A percentile compares a stretch with the other conserved stretches of the same genome.
phyloP scores from a whole-genome alignment of 2,797 vertebrate species.

The Mormyrops boulengeri region DNA sequence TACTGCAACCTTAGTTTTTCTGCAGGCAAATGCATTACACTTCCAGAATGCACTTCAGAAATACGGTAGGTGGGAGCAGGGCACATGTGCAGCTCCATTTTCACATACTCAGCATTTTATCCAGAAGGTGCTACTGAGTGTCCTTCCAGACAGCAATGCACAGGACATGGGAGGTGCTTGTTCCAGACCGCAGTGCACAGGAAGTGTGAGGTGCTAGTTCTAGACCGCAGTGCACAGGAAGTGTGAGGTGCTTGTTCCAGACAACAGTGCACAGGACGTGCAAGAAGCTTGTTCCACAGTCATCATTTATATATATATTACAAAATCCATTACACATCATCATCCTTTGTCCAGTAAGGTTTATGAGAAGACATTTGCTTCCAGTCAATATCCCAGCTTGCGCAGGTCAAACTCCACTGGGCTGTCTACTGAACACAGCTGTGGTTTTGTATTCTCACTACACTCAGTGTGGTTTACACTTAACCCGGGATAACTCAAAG shows the following conservation, averaged over 20 bases:
- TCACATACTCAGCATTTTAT: neutral
- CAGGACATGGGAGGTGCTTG: neutral
- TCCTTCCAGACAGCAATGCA: neutral
- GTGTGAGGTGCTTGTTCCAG: neutral
- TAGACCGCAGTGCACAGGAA: neutral
- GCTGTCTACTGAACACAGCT: neutral
- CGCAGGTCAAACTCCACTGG: neutral
- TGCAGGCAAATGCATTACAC: neutral
- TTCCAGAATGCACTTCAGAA: neutral
- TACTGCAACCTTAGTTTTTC: neutral
- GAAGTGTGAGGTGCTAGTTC: neutral
- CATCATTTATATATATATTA: too few relatives aligned
- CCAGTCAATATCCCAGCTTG: neutral
- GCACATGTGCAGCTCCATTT: neutral
- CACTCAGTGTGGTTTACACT: neutral
- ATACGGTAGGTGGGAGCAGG: neutral
- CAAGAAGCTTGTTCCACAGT: too few relatives aligned
- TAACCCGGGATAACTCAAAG: neutral
- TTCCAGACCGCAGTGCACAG: neutral
- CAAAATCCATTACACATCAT: neutral
- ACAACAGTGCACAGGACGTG: too few relatives aligned
- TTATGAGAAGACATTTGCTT: neutral
- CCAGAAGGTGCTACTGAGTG: neutral
- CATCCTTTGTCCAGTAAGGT: neutral
- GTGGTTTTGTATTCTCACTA: neutral